These are phyloP conservation scores for Geodia barretti DNA, from an alignment of 37 sponge, comb jelly and placozoan species.

Conservation along the genomic window DNA sequence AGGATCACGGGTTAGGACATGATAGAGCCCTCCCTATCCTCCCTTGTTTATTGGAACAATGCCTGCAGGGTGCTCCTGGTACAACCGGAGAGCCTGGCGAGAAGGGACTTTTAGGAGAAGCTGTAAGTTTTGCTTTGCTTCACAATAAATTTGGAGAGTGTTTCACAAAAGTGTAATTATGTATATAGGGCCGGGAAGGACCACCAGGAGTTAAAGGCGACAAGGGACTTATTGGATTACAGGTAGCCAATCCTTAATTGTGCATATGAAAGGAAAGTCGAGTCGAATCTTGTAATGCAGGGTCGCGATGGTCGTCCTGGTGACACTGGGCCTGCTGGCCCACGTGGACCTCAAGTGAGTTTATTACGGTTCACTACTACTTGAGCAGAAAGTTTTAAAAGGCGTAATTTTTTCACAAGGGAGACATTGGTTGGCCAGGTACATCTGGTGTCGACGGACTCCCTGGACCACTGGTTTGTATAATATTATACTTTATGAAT, in stretches of 20 bases:
- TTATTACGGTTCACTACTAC: too few species aligned
- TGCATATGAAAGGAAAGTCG: too few species aligned
- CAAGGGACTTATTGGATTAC: slow-evolving; percentile 46
- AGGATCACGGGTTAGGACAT: neutral
- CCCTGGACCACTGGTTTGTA: slow-evolving; percentile 29
- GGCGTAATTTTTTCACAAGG: slow-evolving; percentile 20
- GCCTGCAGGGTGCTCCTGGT: slow-evolving; percentile 38
- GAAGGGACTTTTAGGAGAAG: neutral
- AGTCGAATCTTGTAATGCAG: neutral
- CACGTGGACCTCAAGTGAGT: slow-evolving; percentile 33
- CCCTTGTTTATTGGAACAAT: too few species aligned
- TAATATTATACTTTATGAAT: too few species aligned
- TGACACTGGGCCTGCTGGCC: slow-evolving; percentile 29
- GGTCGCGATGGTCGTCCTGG: slow-evolving; percentile 43
- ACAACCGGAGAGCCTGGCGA: slow-evolving; percentile 29
- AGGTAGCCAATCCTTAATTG: slow-evolving; percentile 7
- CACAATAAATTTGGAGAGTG: too few species aligned
- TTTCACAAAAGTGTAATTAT: neutral
- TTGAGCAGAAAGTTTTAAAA: too few species aligned
- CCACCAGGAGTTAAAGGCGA: slow-evolving; percentile 43
- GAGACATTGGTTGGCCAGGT: slow-evolving; percentile 53
- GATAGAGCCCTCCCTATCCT: too few species aligned
- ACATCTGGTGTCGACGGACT: slow-evolving; percentile 30
- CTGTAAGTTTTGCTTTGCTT: neutral
- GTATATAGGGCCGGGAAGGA: slow-evolving; percentile 40